phyloP scores from a whole-genome alignment of 2,888 invertebrate species.

The Congeria kusceri region DNA sequence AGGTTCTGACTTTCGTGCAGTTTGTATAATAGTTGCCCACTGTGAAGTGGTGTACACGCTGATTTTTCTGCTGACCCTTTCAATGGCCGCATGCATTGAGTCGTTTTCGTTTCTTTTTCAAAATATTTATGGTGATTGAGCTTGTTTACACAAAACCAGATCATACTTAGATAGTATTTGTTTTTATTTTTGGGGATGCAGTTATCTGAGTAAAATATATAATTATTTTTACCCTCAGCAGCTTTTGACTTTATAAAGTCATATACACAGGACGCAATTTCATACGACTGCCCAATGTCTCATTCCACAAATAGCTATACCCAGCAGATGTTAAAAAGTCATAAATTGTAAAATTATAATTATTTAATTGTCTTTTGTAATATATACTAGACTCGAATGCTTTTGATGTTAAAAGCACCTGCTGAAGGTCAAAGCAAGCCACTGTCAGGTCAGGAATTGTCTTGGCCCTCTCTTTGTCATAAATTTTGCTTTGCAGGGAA shows the following conservation, averaged over 20 bases:
- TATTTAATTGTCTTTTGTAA: slow-evolving; percentile 21
- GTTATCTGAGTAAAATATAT: slow-evolving; percentile 25
- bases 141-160: slow-evolving; percentile 38
- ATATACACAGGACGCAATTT: slow-evolving; percentile 36
- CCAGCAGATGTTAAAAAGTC: slow-evolving; percentile 6
- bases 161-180: slow-evolving; percentile 35
- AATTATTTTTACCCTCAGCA: slow-evolving; percentile 4
- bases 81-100: slow-evolving; percentile 38
- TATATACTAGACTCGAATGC: slow-evolving; percentile 14
- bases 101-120: slow-evolving; percentile 45
- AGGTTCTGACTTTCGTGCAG: slow-evolving; percentile 22
- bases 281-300: slow-evolving; percentile 15
- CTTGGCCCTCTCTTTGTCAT: slow-evolving; percentile 34
- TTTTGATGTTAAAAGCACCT: slow-evolving; percentile 23
- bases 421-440: slow-evolving; percentile 30
- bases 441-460: slow-evolving; percentile 10
- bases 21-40: slow-evolving; percentile 41
- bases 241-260: slow-evolving; percentile 6
- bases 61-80: slow-evolving; percentile 23
- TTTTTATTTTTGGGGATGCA: slow-evolving; percentile 41
- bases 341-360: slow-evolving; percentile 26
- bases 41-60: slow-evolving; percentile 34
- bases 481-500: slow-evolving; percentile 43
- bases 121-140: slow-evolving; percentile 34
- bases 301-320: slow-evolving; percentile 33